Percentiles rank a stretch among this genome's conserved stretches.
phyloP scores from a whole-genome alignment of 2,797 vertebrate genomes.

The Eulemur coronatus region DNA sequence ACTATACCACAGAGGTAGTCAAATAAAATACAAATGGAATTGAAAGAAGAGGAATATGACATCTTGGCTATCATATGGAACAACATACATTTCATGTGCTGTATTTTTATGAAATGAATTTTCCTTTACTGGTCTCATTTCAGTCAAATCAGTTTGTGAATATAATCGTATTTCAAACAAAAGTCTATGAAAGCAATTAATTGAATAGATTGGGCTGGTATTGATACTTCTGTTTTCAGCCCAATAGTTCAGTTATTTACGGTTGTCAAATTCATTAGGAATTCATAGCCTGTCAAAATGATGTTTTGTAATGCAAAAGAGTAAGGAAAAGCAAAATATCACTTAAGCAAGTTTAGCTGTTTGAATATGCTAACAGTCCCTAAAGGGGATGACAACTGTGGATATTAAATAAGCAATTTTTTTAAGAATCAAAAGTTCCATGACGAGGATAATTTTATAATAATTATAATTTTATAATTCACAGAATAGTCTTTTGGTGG shows the following conservation, averaged over 20 bases:
- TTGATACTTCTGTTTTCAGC: conserved; percentile 22
- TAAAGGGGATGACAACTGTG: not conserved
- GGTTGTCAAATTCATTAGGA: not conserved
- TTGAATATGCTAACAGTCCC: conserved; percentile 4
- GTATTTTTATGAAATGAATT: conserved; percentile 7
- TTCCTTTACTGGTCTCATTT: not conserved
- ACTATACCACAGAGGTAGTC: not conserved
- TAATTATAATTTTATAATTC: conserved; percentile 27
- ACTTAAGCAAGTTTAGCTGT: conserved; percentile 19
- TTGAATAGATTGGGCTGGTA: not conserved
- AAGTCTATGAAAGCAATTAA: conserved; percentile 30
- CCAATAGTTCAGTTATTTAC: conserved; percentile 42
- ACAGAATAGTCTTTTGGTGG: conserved; percentile 12
- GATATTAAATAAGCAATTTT: conserved; percentile 35
- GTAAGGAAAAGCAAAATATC: conserved; percentile 26
- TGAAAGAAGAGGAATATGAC: not conserved
- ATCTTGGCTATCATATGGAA: not conserved
- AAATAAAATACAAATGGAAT: conserved; percentile 31
- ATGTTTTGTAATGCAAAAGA: conserved; percentile 38
- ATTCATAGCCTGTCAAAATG: conserved; percentile 12
- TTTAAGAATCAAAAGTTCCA: conserved; percentile 25
- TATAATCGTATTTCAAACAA: conserved; percentile 20
- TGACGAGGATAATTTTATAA: conserved; percentile 5
- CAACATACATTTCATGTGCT: not conserved
- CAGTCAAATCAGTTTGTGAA: conserved; percentile 33